These are phyloP conservation scores for Chionis minor DNA, from an alignment of 2,113 vertebrate species.

Conservation along the genomic window DNA sequence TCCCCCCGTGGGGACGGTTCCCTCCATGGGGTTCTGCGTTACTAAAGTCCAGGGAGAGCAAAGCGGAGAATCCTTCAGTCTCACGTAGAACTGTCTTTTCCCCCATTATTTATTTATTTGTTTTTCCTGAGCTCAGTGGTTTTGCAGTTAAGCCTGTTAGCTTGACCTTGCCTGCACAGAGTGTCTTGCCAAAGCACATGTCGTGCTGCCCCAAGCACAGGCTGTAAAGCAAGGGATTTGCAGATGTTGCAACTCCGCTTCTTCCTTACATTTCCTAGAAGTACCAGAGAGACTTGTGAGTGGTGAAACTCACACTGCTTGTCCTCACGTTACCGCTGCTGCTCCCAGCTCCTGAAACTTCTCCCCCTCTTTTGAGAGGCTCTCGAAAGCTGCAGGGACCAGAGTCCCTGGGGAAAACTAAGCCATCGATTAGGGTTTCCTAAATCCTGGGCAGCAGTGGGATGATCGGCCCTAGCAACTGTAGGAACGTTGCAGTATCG, in stretches of 20 bases:
- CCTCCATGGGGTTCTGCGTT: not conserved
- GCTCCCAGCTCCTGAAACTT: not conserved
- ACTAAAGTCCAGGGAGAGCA: not conserved
- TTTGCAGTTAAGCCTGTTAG: slow-evolving; percentile 30
- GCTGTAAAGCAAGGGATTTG: slow-evolving; percentile 23
- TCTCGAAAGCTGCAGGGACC: not conserved
- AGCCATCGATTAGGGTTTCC: not conserved
- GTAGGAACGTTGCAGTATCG: not conserved
- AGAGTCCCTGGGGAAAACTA: not conserved
- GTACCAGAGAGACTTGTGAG: not conserved
- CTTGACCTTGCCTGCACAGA: slow-evolving; percentile 19
- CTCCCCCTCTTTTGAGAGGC: not conserved
- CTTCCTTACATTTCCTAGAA: slow-evolving; percentile 49
- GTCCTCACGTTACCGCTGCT: not conserved
- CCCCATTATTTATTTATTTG: not conserved
- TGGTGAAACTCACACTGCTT: not conserved
- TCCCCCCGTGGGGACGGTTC: rapidly evolving
- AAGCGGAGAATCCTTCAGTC: not conserved
- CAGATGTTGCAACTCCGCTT: slow-evolving; percentile 51
- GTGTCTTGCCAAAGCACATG: slow-evolving; percentile 61
- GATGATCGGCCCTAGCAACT: not conserved
- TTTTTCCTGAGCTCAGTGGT: slow-evolving; percentile 36
- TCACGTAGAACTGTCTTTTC: not conserved
- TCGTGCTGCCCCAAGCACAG: slow-evolving; percentile 51
- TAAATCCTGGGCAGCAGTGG: not conserved